Evolutionary conservation across 1,140 invertebrate species (phyloP), one percentile per base, ranked within the genome.

Genomic region (Steinernema khuongi): DNA sequence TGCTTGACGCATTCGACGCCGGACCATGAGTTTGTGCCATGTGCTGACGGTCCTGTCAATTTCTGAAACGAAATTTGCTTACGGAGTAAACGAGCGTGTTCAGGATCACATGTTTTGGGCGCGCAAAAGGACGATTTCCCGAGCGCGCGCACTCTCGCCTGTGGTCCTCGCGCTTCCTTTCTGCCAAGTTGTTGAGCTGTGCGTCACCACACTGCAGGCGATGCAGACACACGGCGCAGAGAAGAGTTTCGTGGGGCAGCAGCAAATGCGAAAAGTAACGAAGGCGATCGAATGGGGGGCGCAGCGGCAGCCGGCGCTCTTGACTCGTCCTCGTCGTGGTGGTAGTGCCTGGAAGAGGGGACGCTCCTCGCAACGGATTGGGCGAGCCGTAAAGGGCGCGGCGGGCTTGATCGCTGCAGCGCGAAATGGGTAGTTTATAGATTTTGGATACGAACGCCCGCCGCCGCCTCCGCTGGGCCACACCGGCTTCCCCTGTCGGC

Each of bases 401-500:
- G 50, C 4, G 7, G 22, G 50, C 50, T n/a, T n/a, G n/a, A n/a
- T n/a, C n/a, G 36, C 36, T 41, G 7, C 19, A 22, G 50, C 50
- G n/a, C 22, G 11, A 60, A 60, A 14, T 22, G 50, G 50, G 50
- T 60, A 60, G 50, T 60, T 60, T 60, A 60, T 60, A 60, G 50
- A 60, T 60, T 60, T 60, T 60, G 50, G 50, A 60, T 60, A 60
- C 50, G 22, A 14, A n/a, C 36, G 36, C n/a, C 7, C 7, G n/a
- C 50, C 26, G 26, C 7, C 36, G 50, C 26, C 50, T 60, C n/a
- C n/a, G n/a, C n/a, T n/a, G n/a, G n/a, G n/a, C n/a, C n/a, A n/a
- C n/a, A n/a, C n/a, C n/a, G n/a, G n/a, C n/a, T n/a, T n/a, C n/a
- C n/a, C n/a, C n/a, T n/a, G n/a, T n/a, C n/a, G n/a, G n/a, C n/a